These are phyloP conservation scores for Fregata magnificens DNA, from an alignment of 2,113 vertebrate species.

Conservation along the genomic window DNA sequence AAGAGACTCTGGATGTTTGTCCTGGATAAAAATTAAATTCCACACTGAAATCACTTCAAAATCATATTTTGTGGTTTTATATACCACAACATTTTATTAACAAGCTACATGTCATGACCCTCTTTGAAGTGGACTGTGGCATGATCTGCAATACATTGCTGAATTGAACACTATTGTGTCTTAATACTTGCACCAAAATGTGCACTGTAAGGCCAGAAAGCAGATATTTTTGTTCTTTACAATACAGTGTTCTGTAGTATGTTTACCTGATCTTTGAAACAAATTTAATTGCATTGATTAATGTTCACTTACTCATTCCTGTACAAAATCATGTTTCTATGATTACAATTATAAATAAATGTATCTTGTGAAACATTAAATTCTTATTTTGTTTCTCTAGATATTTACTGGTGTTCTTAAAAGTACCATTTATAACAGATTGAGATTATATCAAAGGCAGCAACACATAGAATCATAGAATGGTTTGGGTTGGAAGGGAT, in stretches of 20 bases:
- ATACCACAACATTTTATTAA: conserved; percentile 80
- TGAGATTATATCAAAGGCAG: not conserved
- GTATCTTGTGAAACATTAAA: conserved; percentile 77
- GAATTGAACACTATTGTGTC: conserved; percentile 82
- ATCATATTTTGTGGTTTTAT: conserved; percentile 78
- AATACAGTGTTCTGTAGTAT: conserved; percentile 72
- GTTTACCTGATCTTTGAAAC: conserved; percentile 75
- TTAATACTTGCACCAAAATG: conserved; percentile 78
- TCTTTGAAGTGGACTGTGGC: conserved; percentile 81
- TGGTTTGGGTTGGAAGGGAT: not conserved
- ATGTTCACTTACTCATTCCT: conserved; percentile 87
- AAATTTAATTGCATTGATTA: conserved; percentile 75
- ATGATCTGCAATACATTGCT: conserved; percentile 81
- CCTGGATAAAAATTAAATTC: conserved; percentile 67
- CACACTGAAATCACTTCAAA: conserved; percentile 69
- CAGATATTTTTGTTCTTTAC: conserved; percentile 76
- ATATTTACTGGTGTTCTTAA: not conserved
- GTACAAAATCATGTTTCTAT: conserved; percentile 85
- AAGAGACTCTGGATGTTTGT: conserved; percentile 59
- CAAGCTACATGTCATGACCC: conserved; percentile 75
- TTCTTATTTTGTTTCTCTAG: conserved; percentile 23
- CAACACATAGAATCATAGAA: not conserved
- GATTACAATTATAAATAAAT: conserved; percentile 93
- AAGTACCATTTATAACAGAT: not conserved
- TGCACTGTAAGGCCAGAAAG: conserved; percentile 78